Evolutionary conservation across 2,888 invertebrate species (phyloP), one percentile per base, ranked within the genome.

Genomic region (Tuta absoluta): DNA sequence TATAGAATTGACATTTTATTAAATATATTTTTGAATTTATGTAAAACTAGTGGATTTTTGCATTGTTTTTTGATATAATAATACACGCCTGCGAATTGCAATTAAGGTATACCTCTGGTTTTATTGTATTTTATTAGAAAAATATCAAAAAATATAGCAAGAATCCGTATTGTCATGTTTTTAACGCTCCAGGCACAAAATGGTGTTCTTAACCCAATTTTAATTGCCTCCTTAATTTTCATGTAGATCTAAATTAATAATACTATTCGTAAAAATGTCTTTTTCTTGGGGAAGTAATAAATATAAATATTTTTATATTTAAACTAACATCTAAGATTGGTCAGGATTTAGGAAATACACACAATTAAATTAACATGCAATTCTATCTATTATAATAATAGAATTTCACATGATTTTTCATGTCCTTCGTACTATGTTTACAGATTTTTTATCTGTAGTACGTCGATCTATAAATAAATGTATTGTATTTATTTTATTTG

Each of bases 231-330:
- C 78, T 66, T 70, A 56, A 33, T 56, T 74, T 80, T 85, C 86
- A 86, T 86, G 85, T 86, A 90, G 85, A 79, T 87, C 89, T 90
- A 89, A 84, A 89, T 87, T 91, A 91, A 87, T 91, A 91, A 91
- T 91, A 91, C 91, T 91, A 89, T 91, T 87, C 89, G 91, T 91
- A 91, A 91, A 91, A 91, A 91, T 91, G 91, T 91, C 91, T 91
- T 91, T 89, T 86, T 84, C 76, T 75, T 81, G 82, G 87, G 87
- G 83, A 84, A 86, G 79, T 87, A 82, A 89, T 89, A 89, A 89
- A 91, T 90, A 91, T 89, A 88, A 84, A 85, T 86, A 85, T 78
- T 81, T 79, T 79, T 80, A 75, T 62, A 62, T 33, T 78, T 85
- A 83, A 82, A 81, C 87, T 89, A 89, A 82, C 74, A 80, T 76